Evolutionary conservation across 1,140 invertebrate genomes (phyloP).

Genomic region (Drosophila punjabiensis): DNA sequence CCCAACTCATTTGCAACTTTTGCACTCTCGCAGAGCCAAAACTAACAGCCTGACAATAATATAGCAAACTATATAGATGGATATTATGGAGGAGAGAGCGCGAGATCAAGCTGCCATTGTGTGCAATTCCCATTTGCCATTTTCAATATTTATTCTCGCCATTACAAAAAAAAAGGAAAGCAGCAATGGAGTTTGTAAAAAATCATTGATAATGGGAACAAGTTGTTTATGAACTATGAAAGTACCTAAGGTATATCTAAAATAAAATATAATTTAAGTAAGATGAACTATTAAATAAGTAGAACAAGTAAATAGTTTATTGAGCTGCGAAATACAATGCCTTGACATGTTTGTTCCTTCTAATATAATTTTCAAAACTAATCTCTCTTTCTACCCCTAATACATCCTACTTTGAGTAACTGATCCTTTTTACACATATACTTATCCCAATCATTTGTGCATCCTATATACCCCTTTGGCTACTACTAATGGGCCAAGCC

Average conservation of each 20-base stretch:
- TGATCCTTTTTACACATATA: background rate
- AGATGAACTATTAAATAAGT: no score
- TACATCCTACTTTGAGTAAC: background rate
- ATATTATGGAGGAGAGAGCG: slow-evolving; percentile 27
- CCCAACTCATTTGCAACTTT: slow-evolving; percentile 59
- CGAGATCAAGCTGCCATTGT: slow-evolving; percentile 68
- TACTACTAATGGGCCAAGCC: slow-evolving; percentile 21
- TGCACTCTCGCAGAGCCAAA: slow-evolving; percentile 48
- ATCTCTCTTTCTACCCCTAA: background rate
- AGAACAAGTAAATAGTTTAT: no score
- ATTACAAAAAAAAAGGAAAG: slow-evolving; percentile 53
- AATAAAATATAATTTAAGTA: no score
- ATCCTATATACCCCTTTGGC: slow-evolving; percentile 23
- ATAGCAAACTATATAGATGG: slow-evolving; percentile 43
- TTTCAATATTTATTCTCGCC: slow-evolving; percentile 75
- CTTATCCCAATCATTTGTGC: slow-evolving; percentile 4
- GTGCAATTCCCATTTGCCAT: slow-evolving; percentile 82
- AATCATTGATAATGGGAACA: background rate
- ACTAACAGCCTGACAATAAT: slow-evolving; percentile 59
- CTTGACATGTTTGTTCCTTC: background rate
- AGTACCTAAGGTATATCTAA: background rate
- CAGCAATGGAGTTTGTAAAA: slow-evolving; percentile 15
- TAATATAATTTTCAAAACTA: background rate
- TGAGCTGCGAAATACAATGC: background rate
- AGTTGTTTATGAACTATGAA: background rate